A percentile compares a stretch with the other conserved stretches of the same genome.
Conservation (phyloP, 2,888 invertebrate genomes). For the Phortica okadai region DNA sequence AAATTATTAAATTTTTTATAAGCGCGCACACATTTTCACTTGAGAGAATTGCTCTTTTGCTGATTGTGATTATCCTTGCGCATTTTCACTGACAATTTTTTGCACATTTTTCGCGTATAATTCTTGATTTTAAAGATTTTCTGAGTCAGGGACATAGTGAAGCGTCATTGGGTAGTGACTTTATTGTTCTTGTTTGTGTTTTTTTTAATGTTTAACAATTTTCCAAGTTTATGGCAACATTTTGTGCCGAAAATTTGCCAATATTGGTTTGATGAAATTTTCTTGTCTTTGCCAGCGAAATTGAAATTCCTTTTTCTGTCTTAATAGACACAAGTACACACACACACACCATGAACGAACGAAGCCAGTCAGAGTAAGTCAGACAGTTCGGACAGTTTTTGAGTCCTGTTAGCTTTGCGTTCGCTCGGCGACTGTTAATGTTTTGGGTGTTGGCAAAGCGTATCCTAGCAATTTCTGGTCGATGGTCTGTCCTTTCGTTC, state of each 20-base stretch:
- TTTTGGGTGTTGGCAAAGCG: slow-evolving; percentile 65
- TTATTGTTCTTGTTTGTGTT: slow-evolving; percentile 53
- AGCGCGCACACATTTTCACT: slow-evolving; percentile 45
- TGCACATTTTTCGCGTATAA: slow-evolving; percentile 66
- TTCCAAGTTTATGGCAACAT: background rate
- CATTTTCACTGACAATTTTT: slow-evolving; percentile 61
- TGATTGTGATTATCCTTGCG: slow-evolving; percentile 55
- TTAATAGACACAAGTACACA: background rate
- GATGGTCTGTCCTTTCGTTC: slow-evolving; percentile 1
- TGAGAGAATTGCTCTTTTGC: slow-evolving; percentile 53
- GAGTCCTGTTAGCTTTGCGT: slow-evolving; percentile 46
- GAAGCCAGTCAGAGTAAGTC: background rate
- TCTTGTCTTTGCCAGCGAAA: slow-evolving; percentile 2
- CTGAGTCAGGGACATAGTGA: slow-evolving; percentile 68
- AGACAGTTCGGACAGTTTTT: background rate
- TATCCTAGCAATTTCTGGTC: slow-evolving; percentile 70
- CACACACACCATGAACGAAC: slow-evolving; percentile 4
- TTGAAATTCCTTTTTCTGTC: background rate
- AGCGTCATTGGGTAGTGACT: slow-evolving; percentile 38
- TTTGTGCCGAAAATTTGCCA: background rate
- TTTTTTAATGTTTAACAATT: background rate
- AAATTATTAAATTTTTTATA: background rate
- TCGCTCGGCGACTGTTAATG: slow-evolving; percentile 55
- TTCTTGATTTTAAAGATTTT: slow-evolving; percentile 69
- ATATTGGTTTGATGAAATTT: background rate